phyloP scores from a whole-genome alignment of 2,113 vertebrate species.

The Phalacrocorax pelagicus region DNA sequence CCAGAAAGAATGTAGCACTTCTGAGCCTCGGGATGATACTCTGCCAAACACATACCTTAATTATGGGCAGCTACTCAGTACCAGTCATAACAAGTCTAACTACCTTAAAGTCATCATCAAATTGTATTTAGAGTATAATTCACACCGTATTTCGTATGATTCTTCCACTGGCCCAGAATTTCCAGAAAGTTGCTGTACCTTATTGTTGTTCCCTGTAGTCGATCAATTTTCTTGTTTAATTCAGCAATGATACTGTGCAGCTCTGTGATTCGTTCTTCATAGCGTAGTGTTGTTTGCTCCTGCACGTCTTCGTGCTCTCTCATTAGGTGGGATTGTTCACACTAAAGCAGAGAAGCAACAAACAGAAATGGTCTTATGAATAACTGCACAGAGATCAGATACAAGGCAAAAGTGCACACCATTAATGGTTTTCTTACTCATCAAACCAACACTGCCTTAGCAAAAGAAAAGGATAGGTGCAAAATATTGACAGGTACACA shows the following conservation, averaged over 20 bases:
- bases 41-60: background rate
- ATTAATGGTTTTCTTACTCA: background rate
- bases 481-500: background rate
- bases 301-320: constrained; percentile 86
- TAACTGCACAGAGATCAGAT: background rate
- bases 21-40: background rate
- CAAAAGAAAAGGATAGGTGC: background rate
- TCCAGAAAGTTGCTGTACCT: constrained; percentile 67
- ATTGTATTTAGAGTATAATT: background rate
- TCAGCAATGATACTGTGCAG: constrained; percentile 88
- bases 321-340: constrained; percentile 86
- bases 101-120: background rate
- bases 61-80: background rate
- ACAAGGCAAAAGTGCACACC: background rate
- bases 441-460: background rate
- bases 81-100: background rate
- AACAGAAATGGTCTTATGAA: background rate
- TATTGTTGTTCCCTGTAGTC: constrained; percentile 83
- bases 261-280: constrained; percentile 87
- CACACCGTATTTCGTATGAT: background rate
- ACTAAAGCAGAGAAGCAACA: constrained; percentile 63
- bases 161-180: background rate
- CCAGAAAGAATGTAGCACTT: background rate
- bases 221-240: constrained; percentile 88
- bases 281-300: constrained; percentile 81